Conservation (phyloP, 2,888 invertebrate species). For the Epistrophella euchroma region DNA sequence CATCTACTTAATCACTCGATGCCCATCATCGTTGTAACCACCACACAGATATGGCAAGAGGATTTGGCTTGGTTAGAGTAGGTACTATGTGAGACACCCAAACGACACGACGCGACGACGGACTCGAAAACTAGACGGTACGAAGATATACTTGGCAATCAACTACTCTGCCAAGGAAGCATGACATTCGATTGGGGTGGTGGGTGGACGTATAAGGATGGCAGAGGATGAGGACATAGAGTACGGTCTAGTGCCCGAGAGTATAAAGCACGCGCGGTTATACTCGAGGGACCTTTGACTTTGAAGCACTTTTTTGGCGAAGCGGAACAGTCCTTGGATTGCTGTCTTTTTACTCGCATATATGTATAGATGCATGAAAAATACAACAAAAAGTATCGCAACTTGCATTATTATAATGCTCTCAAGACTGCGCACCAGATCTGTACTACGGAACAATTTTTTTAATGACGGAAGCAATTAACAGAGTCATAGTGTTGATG, state of each 20-base stretch:
- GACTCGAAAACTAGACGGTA: slow-evolving; percentile 50
- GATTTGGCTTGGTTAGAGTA: slow-evolving; percentile 37
- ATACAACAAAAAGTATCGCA: slow-evolving; percentile 21
- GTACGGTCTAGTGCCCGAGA: slow-evolving; percentile 38
- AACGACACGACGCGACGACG: slow-evolving; percentile 40
- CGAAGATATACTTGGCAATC: slow-evolving; percentile 72
- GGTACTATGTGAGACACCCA: slow-evolving; percentile 22
- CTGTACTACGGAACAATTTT: slow-evolving; percentile 62
- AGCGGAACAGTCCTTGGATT: slow-evolving; percentile 56
- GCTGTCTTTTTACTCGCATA: slow-evolving; percentile 21
- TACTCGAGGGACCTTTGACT: slow-evolving; percentile 70
- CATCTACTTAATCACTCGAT: slow-evolving; percentile 75
- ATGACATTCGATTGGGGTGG: slow-evolving; percentile 67
- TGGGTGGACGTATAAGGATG: slow-evolving; percentile 41
- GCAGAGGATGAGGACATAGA: slow-evolving; percentile 30
- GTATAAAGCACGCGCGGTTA: slow-evolving; percentile 58
- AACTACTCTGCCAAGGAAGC: slow-evolving; percentile 54
- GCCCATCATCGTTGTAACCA: slow-evolving; percentile 69
- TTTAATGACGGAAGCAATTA: slow-evolving; percentile 74
- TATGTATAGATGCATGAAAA: slow-evolving; percentile 16
- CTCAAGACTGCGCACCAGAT: slow-evolving; percentile 44
- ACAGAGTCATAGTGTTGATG: slow-evolving; percentile 61
- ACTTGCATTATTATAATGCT: slow-evolving; percentile 19
- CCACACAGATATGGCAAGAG: slow-evolving; percentile 60
- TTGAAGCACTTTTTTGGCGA: slow-evolving; percentile 62